Evolutionary conservation across 2,113 vertebrate genomes (phyloP).

Genomic region (Xyliphius kryptos): DNA sequence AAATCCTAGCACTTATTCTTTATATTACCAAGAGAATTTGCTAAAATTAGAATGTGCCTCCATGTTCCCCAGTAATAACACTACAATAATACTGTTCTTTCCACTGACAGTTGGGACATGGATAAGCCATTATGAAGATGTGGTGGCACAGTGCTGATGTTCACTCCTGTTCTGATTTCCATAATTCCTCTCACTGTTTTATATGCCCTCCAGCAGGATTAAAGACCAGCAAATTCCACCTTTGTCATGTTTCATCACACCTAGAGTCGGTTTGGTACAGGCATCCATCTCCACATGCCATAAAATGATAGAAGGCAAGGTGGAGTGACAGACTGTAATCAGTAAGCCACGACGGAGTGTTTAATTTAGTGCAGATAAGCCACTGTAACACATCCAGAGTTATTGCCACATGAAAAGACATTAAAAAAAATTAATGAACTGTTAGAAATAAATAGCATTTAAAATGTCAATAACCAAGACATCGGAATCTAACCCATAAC

Average conservation of each 20-base stretch:
- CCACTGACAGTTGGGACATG: constrained; percentile 25
- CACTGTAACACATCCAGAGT: background rate
- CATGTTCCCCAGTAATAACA: constrained; percentile 18
- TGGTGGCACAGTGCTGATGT: constrained; percentile 24
- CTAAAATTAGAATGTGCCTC: constrained; percentile 16
- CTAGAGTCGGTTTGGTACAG: constrained; percentile 31
- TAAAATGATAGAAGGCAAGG: constrained; percentile 20
- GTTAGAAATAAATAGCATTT: background rate
- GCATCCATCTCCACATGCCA: constrained; percentile 31
- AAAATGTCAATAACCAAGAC: background rate
- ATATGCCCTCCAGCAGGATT: constrained; percentile 41
- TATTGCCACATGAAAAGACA: background rate
- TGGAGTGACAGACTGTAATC: constrained; percentile 39
- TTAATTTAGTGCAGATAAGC: constrained; percentile 11
- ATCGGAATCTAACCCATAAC: background rate
- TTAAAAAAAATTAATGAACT: background rate
- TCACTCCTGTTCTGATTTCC: constrained; percentile 36
- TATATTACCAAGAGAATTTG: background rate
- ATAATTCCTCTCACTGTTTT: constrained; percentile 45
- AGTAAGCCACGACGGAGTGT: constrained; percentile 22
- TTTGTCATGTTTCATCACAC: constrained; percentile 51
- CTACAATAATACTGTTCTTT: constrained; percentile 16
- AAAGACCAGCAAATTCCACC: constrained; percentile 48
- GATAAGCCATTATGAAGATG: constrained; percentile 22
- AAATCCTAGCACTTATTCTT: background rate